Base-by-base conservation (phyloP, 2,888 invertebrate genomes). In the Invenusta paracnida region DNA sequence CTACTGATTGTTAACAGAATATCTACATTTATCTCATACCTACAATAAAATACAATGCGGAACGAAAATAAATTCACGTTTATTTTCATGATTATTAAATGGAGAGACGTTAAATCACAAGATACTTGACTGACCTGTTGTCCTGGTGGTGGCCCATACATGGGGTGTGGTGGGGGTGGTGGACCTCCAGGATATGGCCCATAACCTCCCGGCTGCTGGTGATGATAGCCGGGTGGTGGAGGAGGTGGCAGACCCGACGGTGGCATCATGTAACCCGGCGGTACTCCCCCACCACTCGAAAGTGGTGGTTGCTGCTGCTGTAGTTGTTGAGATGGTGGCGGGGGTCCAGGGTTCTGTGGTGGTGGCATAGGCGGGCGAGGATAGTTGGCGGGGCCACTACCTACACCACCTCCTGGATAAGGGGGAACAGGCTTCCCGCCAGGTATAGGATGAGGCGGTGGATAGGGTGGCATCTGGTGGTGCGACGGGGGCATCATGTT, bases 401-500 rank as follows among this genome's bases (percentile, higher is more conserved):
- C n/a, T n/a, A n/a, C n/a, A n/a, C n/a, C n/a, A 5, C 48, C 48
- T 17, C 48, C 48, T 48, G 48, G 73, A 73, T 73, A 73, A 23
- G 73, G 73, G 27, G 73, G 73, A 13, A 73, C 73, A 2, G 73
- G 73, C 27, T 73, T 73, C 17, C 73, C 73, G 27, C 73, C 73
- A 23, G 73, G 48, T n/a, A n/a, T n/a, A n/a, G n/a, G 48, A 48
- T 48, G 48, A 17, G 48, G 48, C 48, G 48, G 48, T 2, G 5
- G 23, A 23, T 23, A 5, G 17, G 48, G 48, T 5, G 48, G 48
- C 73, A 73, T 73, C 27, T 73, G 73, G 73, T 13, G 73, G 73
- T 73, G 73, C 2, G 73, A 73, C 2, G 73, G 73, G 73, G 73
- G 73, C 73, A 73, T 73, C 73, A 73, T 73, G 27, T 73, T 73